Conservation (phyloP, 2,113 vertebrate species). For the Crotalus viridis region DNA sequence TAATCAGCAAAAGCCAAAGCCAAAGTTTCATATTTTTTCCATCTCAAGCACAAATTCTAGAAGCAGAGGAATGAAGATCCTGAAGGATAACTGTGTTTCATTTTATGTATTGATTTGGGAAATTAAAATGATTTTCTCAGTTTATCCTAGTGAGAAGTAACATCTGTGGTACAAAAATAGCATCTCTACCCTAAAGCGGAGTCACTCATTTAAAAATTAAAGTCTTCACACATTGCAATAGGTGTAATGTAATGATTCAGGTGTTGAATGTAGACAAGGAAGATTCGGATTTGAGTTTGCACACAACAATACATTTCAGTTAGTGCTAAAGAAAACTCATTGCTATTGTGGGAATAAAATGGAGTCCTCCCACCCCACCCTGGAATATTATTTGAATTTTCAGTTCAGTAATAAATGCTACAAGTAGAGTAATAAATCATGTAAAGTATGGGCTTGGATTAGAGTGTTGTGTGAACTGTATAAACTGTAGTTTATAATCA, state of each 20-base stretch:
- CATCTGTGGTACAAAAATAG: background rate
- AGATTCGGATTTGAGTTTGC: background rate
- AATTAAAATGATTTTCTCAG: background rate
- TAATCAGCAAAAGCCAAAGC: background rate
- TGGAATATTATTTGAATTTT: background rate
- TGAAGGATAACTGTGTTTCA: background rate
- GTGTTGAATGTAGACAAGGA: background rate
- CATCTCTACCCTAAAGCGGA: background rate
- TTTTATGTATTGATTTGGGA: background rate
- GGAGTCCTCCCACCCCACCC: background rate
- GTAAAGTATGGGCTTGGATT: background rate
- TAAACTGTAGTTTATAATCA: background rate
- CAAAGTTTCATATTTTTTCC: background rate
- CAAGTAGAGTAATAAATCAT: background rate
- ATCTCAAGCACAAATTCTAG: background rate
- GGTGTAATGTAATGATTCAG: background rate
- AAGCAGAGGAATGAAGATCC: background rate
- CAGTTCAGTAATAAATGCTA: background rate
- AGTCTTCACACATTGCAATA: background rate
- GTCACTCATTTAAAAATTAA: background rate
- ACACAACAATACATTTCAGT: background rate
- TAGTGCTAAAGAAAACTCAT: background rate
- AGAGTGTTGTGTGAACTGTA: background rate
- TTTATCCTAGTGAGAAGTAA: background rate
- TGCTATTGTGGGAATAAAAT: background rate